These are phyloP conservation scores for Nasonia vitripennis DNA, from an alignment of 1,140 invertebrate genomes.

Conservation along the genomic window DNA sequence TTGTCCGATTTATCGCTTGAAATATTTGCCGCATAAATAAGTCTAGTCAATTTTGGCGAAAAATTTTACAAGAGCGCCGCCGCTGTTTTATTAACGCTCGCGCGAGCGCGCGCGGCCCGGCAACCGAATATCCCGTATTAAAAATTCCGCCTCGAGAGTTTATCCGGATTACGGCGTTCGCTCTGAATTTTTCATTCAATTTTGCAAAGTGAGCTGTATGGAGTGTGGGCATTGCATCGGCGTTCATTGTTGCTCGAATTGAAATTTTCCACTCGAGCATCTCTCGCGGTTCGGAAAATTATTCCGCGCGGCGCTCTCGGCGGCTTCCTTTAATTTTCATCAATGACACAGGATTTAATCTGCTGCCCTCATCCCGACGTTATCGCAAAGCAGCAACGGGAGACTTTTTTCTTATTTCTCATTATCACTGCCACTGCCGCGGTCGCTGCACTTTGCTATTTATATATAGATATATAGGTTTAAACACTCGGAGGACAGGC, in stretches of 20 bases:
- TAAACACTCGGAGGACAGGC: too few relatives aligned
- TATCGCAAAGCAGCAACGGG: background rate
- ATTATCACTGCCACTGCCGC: constrained; percentile 20
- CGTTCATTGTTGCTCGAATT: too few relatives aligned
- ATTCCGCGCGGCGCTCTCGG: background rate
- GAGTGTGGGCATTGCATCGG: too few relatives aligned
- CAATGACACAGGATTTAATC: constrained; percentile 8
- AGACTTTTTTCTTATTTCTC: constrained; percentile 37
- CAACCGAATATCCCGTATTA: background rate
- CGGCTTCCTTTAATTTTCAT: background rate
- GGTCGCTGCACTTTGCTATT: background rate
- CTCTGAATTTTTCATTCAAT: background rate
- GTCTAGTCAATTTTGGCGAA: constrained; percentile 18
- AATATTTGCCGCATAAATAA: constrained; percentile 25
- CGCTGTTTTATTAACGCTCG: too few relatives aligned
- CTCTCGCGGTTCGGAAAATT: too few relatives aligned
- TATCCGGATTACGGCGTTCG: background rate
- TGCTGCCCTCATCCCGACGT: background rate
- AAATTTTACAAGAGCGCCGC: background rate
- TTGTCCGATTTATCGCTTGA: background rate
- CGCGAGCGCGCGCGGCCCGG: too few relatives aligned
- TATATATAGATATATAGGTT: background rate
- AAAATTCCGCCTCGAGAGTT: background rate
- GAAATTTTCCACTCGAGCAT: too few relatives aligned
- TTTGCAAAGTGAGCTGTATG: background rate